Conservation (phyloP, 2,888 invertebrate genomes). For the Euzophera pinguis region DNA sequence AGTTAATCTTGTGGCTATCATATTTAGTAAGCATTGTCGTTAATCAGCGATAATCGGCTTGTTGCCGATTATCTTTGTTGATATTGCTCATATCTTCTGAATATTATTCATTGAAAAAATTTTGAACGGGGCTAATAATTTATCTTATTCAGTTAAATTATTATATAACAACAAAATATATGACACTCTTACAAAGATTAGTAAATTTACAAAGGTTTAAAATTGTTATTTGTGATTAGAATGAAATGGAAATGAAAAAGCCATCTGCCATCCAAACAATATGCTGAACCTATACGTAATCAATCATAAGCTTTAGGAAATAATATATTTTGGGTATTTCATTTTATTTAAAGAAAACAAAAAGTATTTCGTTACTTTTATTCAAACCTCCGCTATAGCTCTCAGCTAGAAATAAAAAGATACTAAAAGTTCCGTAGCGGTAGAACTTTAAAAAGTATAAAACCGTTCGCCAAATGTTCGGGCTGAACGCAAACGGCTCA, state of each 20-base stretch:
- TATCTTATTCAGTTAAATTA: too few species aligned
- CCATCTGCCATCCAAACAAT: too few species aligned
- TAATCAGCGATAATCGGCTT: not conserved
- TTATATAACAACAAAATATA: too few species aligned
- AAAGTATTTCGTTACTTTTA: not conserved
- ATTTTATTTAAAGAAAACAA: not conserved
- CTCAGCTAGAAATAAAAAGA: conserved; percentile 10
- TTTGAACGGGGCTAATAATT: too few species aligned
- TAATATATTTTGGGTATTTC: not conserved
- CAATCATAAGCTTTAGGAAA: too few species aligned
- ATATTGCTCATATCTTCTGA: not conserved
- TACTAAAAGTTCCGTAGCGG: conserved; percentile 13
- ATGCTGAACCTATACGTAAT: too few species aligned
- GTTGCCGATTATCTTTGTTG: not conserved
- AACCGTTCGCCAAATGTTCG: conserved; percentile 48
- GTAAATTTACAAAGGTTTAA: too few species aligned
- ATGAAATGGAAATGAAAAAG: too few species aligned
- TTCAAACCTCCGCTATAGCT: not conserved
- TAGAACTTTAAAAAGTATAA: conserved; percentile 40
- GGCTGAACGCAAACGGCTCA: conserved; percentile 64
- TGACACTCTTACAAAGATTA: too few species aligned
- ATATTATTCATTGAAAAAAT: not conserved
- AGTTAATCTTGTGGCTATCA: conserved; percentile 2
- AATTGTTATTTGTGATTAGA: too few species aligned
- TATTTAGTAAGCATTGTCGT: not conserved